A percentile compares a stretch with the other conserved stretches of the same genome.
Evolutionary conservation across 2,888 invertebrate genomes (phyloP).

Genomic region (Ectobius pallidus): DNA sequence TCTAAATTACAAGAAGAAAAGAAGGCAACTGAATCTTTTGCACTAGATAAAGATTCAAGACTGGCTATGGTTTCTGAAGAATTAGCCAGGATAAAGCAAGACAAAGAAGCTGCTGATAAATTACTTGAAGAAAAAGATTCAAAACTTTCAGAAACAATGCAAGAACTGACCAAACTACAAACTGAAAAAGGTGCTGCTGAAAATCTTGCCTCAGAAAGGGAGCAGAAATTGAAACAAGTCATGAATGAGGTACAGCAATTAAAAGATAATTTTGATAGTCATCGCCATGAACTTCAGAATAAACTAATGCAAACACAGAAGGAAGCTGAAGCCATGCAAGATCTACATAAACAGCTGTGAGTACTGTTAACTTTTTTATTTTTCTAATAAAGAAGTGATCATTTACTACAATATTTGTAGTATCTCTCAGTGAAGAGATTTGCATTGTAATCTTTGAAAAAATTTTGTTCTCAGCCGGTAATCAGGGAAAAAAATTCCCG

Average conservation of each 20-base stretch:
- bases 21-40: constrained; percentile 56
- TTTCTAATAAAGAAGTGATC: not conserved
- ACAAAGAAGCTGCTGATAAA: constrained; percentile 31
- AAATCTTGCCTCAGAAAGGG: constrained; percentile 41
- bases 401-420: not conserved
- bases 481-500: no score
- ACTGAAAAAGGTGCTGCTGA: constrained; percentile 32
- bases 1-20: constrained; percentile 58
- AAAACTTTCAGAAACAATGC: constrained; percentile 18
- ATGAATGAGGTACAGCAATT: constrained; percentile 37
- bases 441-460: no score
- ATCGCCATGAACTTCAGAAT: constrained; percentile 36
- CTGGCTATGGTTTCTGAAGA: constrained; percentile 50
- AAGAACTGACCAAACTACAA: constrained; percentile 31
- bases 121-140: constrained; percentile 21
- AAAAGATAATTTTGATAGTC: constrained; percentile 34
- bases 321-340: constrained; percentile 51
- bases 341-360: constrained; percentile 58
- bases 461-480: no score
- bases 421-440: no score
- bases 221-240: constrained; percentile 38
- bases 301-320: constrained; percentile 40
- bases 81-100: constrained; percentile 20
- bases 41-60: constrained; percentile 54
- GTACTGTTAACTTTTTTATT: constrained; percentile 47